Evolutionary conservation across 2,797 vertebrate genomes (phyloP), one percentile per base, ranked within the genome.

Genomic region (Chromobotia macracanthus): DNA sequence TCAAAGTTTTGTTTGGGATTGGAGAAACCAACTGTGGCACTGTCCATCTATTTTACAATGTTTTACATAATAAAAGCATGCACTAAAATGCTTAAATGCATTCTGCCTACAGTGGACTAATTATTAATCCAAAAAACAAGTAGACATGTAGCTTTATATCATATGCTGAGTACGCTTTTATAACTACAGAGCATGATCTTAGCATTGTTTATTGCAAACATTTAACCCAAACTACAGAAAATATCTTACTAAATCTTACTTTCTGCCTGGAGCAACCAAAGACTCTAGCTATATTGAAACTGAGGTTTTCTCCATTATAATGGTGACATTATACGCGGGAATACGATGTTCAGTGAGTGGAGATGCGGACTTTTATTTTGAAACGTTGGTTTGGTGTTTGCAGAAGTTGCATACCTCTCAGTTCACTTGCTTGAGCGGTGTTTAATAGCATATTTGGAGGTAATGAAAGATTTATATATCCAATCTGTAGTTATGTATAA

Each of bases 301-400:
- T 28, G 28, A 28, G 9, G 38, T 9, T 13, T 23, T 50, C 48
- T 8, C 11, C 6, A 2, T 2, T 78, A 68, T 80, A 23, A 0
- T 50, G 9, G 38, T 23, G 23, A 2, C 12, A 5, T 60, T 28
- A 2, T 3, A 23, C 12, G 11, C 12, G 21, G 9, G 1, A 5
- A n/a, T 12, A 11, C 15, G 23, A 8, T 5, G 2, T 28, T 8
- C 13, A 16, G 5, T 61, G 8, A 9, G 21, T 21, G 5, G 3
- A 23, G 3, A 6, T 2, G 58, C 58, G 2, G 55, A 46, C 79
- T 69, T 69, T 80, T 80, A 80, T 80, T 80, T 63, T 80, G 79
- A 65, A 75, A 69, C 23, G 0, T 6, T n/a, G 4, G 4, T 55
- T 25, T n/a, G 13, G 38, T 38, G 16, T 1, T 9, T 1, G 13